These are phyloP conservation scores for Delia radicum DNA, from an alignment of 1,140 invertebrate species.

Conservation along the genomic window DNA sequence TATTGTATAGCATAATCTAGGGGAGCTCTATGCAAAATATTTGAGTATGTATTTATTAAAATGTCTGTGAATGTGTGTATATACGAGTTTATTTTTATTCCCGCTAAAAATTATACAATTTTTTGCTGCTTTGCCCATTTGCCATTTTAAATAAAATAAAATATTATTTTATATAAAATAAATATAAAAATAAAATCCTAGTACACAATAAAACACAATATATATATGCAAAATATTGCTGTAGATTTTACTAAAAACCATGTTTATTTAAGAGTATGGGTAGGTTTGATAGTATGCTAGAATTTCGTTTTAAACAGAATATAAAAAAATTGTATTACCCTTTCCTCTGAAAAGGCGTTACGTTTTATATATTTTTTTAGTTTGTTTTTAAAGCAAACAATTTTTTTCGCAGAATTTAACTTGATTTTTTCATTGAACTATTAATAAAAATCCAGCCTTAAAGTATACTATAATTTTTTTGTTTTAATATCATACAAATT, in stretches of 20 bases:
- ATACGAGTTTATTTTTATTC: not conserved
- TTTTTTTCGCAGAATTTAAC: not conserved
- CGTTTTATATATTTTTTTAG: not conserved
- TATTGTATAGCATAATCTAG: not conserved
- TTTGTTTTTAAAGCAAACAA: no score
- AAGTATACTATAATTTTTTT: not conserved
- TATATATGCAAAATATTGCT: not conserved
- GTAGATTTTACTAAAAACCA: not conserved
- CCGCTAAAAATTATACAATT: not conserved
- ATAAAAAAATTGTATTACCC: not conserved
- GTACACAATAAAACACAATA: not conserved
- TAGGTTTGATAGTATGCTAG: not conserved
- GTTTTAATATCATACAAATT: not conserved
- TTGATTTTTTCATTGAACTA: not conserved
- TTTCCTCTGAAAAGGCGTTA: not conserved
- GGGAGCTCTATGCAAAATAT: not conserved
- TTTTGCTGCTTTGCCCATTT: not conserved
- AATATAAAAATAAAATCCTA: not conserved
- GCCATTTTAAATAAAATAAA: slow-evolving; percentile 2
- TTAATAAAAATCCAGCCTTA: not conserved
- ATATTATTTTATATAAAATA: not conserved
- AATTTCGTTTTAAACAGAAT: not conserved
- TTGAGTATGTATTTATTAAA: not conserved
- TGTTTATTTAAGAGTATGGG: not conserved
- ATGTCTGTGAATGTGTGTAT: not conserved